Base-by-base conservation (phyloP, 2,113 vertebrate species). In the Chiloscyllium plagiosum region DNA sequence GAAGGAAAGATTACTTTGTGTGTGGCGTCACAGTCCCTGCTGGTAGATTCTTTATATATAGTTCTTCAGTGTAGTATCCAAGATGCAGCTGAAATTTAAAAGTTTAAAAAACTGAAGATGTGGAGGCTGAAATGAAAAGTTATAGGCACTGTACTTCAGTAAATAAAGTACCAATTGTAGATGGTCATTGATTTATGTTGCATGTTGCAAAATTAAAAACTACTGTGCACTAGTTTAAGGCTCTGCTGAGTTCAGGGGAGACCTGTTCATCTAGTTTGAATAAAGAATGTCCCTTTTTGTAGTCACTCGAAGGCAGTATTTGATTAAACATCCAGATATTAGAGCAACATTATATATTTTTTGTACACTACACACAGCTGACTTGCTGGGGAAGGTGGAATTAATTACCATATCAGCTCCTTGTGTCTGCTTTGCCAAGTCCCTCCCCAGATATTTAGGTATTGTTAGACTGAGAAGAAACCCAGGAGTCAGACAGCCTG, bases 21-120 rank as follows among this genome's bases (percentile, higher is more conserved):
- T 96, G n/a, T 69, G 93, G 89, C 94, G 86, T 96, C 96, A 92
- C 78, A 29, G 93, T 92, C 42, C 33, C 47, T 89, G 94, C 96
- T 80, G 95, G 95, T 96, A 96, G 94, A 90, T 80, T 52, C 95
- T 96, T 66, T 95, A 92, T 92, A 92, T 66, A 72, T 70, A 95
- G 93, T 95, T 95, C 93, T 70, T 95, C 37, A 72, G 13, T 47
- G 93, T 95, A 70, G 93, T 72, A 72, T 10, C 93, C 93, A 70
- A 95, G 42, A 70, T 15, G 0, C 68, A 95, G 68, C 93, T 50
- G 42, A 95, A 72, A 72, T 50, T 70, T 72, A 65, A 93, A 47
- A 8, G 56, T 66, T 65, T n/a, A 37, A n/a, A 37, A 66, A 89
- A 87, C 85, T 22, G 7, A 61, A 56, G 20, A 69, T 7, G 22